A percentile compares a stretch with the other conserved stretches of the same genome.
phyloP scores from a whole-genome alignment of 2,888 invertebrate genomes.

The Choreutis nemorana region DNA sequence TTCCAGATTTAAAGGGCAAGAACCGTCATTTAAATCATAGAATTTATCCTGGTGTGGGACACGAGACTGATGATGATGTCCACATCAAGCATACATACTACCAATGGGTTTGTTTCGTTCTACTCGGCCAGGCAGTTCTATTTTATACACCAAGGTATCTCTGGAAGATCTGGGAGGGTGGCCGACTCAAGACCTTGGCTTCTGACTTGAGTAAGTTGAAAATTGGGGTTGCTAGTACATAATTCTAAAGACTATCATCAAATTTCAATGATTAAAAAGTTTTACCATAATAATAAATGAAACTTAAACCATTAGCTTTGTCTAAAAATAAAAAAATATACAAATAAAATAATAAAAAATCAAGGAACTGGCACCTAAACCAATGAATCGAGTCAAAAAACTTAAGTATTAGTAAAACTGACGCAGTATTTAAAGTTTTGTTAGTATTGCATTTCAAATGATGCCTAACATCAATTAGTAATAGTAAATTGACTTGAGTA shows the following conservation, averaged over 20 bases:
- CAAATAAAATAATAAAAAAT: too few species aligned
- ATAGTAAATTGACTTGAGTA: conserved; percentile 69
- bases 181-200: conserved; percentile 66
- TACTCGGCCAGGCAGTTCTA: conserved; percentile 71
- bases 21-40: too few species aligned
- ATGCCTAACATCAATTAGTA: too few species aligned
- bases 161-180: conserved; percentile 78
- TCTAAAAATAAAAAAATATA: too few species aligned
- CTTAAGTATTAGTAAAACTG: too few species aligned
- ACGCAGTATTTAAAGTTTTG: too few species aligned
- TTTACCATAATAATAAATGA: too few species aligned
- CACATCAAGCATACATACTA: conserved; percentile 70
- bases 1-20: conserved; percentile 51
- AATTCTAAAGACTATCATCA: neutral
- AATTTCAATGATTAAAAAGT: neutral
- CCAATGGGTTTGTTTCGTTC: conserved; percentile 77
- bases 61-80: conserved; percentile 45
- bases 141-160: conserved; percentile 76
- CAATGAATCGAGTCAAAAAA: too few species aligned
- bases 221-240: neutral
- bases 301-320: too few species aligned
- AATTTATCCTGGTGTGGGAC: conserved; percentile 62
- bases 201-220: conserved; percentile 59
- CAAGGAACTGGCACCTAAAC: too few species aligned
- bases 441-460: too few species aligned